These are phyloP conservation scores for Brachionus manjavacas DNA, from an alignment of 1,140 invertebrate genomes.

Conservation along the genomic window DNA sequence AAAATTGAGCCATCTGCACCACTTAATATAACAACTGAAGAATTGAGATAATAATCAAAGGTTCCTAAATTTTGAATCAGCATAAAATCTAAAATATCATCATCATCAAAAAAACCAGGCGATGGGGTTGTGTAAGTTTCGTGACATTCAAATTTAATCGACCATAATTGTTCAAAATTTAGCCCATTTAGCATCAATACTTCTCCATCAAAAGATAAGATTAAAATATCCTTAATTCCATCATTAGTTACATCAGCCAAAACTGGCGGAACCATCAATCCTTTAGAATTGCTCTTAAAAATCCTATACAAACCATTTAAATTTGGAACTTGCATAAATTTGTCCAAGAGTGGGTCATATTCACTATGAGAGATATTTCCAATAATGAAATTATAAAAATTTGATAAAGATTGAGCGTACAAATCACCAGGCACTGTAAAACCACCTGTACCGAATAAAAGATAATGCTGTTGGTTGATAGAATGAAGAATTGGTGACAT, in stretches of 20 bases:
- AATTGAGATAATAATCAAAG: not conserved
- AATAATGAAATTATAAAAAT: not conserved
- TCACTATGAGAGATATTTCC: not conserved
- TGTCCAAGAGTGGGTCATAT: not conserved
- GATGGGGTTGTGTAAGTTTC: conserved; percentile 49
- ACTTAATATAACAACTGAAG: not conserved
- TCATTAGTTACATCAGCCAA: conserved; percentile 50
- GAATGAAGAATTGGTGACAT: conserved; percentile 51
- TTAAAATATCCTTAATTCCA: conserved; percentile 49
- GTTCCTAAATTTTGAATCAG: conserved; percentile 48
- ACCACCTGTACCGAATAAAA: conserved; percentile 52
- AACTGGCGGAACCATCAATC: conserved; percentile 51
- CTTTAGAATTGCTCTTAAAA: conserved; percentile 45
- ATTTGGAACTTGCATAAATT: not conserved
- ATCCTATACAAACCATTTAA: not conserved
- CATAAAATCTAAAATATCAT: conserved; percentile 52
- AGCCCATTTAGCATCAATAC: conserved; percentile 49
- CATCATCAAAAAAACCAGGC: conserved; percentile 54
- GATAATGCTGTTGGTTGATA: conserved; percentile 44
- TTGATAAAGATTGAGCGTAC: not conserved
- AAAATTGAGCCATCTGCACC: not conserved
- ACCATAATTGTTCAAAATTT: conserved; percentile 48
- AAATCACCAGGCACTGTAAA: conserved; percentile 50
- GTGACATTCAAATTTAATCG: not conserved
- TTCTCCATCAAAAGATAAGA: conserved; percentile 49